These are phyloP conservation scores for Ichneumoninae sp. DNA, from an alignment of 2,888 invertebrate genomes.

Conservation along the genomic window DNA sequence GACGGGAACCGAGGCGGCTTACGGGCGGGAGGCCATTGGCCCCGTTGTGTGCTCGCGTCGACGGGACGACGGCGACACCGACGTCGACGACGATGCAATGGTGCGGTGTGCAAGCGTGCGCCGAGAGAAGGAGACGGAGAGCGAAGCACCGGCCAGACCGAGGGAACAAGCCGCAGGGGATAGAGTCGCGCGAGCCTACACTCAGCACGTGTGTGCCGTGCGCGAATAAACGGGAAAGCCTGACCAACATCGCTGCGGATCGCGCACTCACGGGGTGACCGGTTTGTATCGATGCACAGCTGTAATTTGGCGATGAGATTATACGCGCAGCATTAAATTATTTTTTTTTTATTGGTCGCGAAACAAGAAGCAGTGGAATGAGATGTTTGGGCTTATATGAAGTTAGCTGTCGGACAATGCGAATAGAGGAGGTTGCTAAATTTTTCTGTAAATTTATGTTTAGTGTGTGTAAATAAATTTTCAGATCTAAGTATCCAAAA, in stretches of 20 bases:
- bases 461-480: too few species aligned
- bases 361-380: not conserved
- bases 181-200: slow-evolving; percentile 39
- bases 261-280: slow-evolving; percentile 52
- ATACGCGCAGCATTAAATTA: not conserved
- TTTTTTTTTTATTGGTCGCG: too few species aligned
- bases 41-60: slow-evolving; percentile 62
- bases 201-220: slow-evolving; percentile 48
- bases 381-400: not conserved
- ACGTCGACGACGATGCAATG: slow-evolving; percentile 72
- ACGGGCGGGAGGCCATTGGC: slow-evolving; percentile 75
- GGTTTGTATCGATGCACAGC: slow-evolving; percentile 23
- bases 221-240: slow-evolving; percentile 55
- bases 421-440: too few species aligned
- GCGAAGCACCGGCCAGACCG: slow-evolving; percentile 23
- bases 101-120: slow-evolving; percentile 77
- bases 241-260: slow-evolving; percentile 38
- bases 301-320: slow-evolving; percentile 6
- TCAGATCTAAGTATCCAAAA: not conserved
- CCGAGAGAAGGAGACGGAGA: slow-evolving; percentile 35
- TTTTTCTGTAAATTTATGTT: too few species aligned
- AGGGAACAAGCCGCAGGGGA: slow-evolving; percentile 45
- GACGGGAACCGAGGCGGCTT: slow-evolving; percentile 25
- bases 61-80: slow-evolving; percentile 55
- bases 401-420: too few species aligned